These are phyloP conservation scores for Papilio xuthus DNA, from an alignment of 1,140 invertebrate species.

Conservation along the genomic window DNA sequence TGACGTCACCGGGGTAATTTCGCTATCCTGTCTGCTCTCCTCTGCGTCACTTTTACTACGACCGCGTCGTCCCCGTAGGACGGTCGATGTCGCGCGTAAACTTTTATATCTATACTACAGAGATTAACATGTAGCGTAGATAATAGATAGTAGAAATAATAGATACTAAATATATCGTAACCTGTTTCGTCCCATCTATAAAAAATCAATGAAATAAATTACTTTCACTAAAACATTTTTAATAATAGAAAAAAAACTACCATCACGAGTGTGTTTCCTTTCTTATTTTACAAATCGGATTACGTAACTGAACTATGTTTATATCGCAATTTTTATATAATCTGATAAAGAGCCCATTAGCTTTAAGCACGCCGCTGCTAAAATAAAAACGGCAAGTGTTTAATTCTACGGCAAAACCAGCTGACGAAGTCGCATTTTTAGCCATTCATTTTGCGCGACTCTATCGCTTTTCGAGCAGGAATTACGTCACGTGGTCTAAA, in stretches of 20 bases:
- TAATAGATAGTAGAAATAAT: background rate
- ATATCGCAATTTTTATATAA: conserved; percentile 29
- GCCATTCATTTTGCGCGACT: conserved; percentile 56
- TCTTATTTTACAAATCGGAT: conserved; percentile 28
- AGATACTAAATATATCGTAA: background rate
- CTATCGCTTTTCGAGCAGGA: conserved; percentile 59
- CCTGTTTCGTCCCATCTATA: background rate
- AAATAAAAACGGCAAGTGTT: conserved; percentile 30
- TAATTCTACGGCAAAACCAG: conserved; percentile 30
- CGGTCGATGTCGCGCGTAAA: background rate
- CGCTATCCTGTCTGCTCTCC: conserved; percentile 57
- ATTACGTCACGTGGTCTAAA: conserved; percentile 77
- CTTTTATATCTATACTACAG: conserved; percentile 13
- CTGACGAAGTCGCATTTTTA: conserved; percentile 55
- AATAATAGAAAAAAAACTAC: background rate
- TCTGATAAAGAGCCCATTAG: conserved; percentile 34
- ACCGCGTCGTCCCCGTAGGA: conserved; percentile 30
- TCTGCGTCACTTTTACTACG: conserved; percentile 60
- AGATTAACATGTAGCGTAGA: background rate
- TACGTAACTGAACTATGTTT: conserved; percentile 30
- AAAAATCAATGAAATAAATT: conserved; percentile 15
- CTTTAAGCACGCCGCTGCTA: conserved; percentile 20
- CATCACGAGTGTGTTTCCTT: conserved; percentile 25
- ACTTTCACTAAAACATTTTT: background rate
- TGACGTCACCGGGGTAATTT: conserved; percentile 64